A percentile compares a stretch with the other conserved stretches of the same genome.
Evolutionary conservation across 2,888 invertebrate species (phyloP).

Genomic region (Pterostichus madidus): DNA sequence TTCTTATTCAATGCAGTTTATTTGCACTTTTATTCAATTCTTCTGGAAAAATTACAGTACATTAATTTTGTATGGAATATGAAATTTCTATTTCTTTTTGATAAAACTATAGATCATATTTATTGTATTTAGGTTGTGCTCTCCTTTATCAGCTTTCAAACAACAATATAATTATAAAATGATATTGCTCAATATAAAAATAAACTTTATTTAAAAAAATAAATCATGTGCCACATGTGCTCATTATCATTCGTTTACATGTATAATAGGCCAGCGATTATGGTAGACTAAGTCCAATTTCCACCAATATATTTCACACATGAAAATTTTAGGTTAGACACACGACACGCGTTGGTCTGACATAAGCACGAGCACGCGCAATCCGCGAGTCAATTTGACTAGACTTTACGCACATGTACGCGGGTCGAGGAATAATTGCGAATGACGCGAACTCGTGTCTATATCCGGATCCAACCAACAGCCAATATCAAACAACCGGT

Average conservation of each 20-base stretch:
- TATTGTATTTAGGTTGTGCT: too few relatives aligned
- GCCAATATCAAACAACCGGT: slow-evolving; percentile 50
- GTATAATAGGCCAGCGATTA: slow-evolving; percentile 32
- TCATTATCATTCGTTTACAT: slow-evolving; percentile 29
- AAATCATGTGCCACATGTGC: slow-evolving; percentile 31
- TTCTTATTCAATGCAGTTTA: too few relatives aligned
- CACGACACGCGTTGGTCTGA: slow-evolving; percentile 2
- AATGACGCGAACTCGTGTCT: slow-evolving; percentile 21
- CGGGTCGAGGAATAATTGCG: background rate
- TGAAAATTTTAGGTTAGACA: slow-evolving; percentile 44
- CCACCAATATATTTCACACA: slow-evolving; percentile 26
- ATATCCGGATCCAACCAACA: slow-evolving; percentile 10
- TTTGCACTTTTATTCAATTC: too few relatives aligned
- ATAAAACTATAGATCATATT: too few relatives aligned
- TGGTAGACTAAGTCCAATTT: slow-evolving; percentile 46
- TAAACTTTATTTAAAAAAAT: too few relatives aligned
- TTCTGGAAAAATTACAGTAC: too few relatives aligned
- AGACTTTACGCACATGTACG: background rate
- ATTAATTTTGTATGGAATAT: too few relatives aligned
- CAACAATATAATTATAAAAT: too few relatives aligned
- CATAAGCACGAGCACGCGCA: slow-evolving; percentile 31
- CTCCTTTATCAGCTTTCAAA: too few relatives aligned
- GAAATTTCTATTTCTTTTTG: too few relatives aligned
- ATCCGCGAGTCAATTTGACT: background rate
- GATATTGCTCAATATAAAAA: too few relatives aligned